Conservation (phyloP, 2,888 invertebrate species). For the Leptodirus hochenwartii region DNA sequence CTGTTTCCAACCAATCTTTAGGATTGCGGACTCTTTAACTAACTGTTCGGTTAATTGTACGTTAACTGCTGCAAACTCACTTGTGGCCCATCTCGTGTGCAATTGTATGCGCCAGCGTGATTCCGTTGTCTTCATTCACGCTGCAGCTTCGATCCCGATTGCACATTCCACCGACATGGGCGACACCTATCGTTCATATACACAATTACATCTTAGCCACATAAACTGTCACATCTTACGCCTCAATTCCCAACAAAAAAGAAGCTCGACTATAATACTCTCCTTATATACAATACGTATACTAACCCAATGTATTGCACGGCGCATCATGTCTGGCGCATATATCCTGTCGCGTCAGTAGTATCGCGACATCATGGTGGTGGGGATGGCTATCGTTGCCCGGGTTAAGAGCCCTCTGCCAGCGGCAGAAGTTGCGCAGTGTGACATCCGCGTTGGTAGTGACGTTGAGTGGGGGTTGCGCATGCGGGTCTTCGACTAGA, state of each 20-base stretch:
- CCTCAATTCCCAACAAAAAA: no score
- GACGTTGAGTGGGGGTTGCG: constrained; percentile 45
- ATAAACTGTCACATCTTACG: no score
- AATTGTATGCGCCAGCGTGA: constrained; percentile 74
- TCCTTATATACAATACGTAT: no score
- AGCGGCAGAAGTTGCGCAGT: constrained; percentile 66
- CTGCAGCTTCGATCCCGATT: constrained; percentile 69
- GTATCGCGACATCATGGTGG: constrained; percentile 78
- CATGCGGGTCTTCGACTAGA: constrained; percentile 44
- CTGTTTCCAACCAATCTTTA: no score
- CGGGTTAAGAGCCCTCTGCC: constrained; percentile 63
- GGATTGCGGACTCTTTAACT: no score
- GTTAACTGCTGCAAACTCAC: constrained; percentile 34
- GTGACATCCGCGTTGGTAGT: constrained; percentile 70
- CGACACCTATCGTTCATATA: no score
- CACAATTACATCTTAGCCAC: no score
- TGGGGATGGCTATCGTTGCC: constrained; percentile 62
- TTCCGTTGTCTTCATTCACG: constrained; percentile 81
- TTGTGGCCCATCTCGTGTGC: constrained; percentile 86
- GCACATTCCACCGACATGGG: constrained; percentile 81
- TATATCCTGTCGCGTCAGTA: constrained; percentile 64
- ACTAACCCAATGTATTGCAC: constrained; percentile 54
- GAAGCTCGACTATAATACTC: no score
- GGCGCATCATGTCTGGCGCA: constrained; percentile 35
- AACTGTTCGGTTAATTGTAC: not conserved